Evolutionary conservation across 2,888 invertebrate genomes (phyloP).

Genomic region (Xestobium rufovillosum): DNA sequence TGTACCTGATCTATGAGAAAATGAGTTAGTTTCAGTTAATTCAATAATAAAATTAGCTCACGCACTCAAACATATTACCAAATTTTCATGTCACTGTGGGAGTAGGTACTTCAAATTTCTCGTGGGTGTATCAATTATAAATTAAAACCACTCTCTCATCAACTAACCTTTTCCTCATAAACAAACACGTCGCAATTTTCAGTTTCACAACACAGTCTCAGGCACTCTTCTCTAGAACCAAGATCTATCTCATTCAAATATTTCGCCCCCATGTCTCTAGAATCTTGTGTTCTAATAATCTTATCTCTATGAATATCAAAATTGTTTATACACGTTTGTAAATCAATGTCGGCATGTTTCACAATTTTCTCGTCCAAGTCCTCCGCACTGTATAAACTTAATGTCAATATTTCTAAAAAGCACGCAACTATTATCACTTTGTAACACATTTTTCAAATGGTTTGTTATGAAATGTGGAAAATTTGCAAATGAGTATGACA

Average conservation of each 20-base stretch:
- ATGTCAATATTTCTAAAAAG: not conserved
- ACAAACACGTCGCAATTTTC: slow-evolving; percentile 84
- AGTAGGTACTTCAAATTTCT: no score
- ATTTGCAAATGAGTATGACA: slow-evolving; percentile 8
- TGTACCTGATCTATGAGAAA: no score
- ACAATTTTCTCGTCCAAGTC: slow-evolving; percentile 8
- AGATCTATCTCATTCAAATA: slow-evolving; percentile 81
- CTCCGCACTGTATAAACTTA: slow-evolving; percentile 5
- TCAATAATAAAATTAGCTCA: no score
- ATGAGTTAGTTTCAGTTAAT: no score
- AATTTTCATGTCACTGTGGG: no score
- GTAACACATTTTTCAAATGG: slow-evolving; percentile 8
- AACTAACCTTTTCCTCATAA: slow-evolving; percentile 78
- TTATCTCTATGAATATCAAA: slow-evolving; percentile 83
- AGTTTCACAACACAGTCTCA: slow-evolving; percentile 81
- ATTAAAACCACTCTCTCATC: not conserved
- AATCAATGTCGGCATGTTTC: slow-evolving; percentile 50
- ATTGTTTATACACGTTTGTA: slow-evolving; percentile 62
- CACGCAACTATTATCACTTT: slow-evolving; percentile 6
- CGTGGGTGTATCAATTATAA: no score
- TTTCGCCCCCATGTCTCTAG: slow-evolving; percentile 79
- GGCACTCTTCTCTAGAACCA: slow-evolving; percentile 72
- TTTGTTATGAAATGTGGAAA: slow-evolving; percentile 10
- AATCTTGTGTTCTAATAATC: slow-evolving; percentile 86
- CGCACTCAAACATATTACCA: no score